Base-by-base conservation (phyloP, 64 coral and sea anemone species). In the Actinia tenebrosa region DNA sequence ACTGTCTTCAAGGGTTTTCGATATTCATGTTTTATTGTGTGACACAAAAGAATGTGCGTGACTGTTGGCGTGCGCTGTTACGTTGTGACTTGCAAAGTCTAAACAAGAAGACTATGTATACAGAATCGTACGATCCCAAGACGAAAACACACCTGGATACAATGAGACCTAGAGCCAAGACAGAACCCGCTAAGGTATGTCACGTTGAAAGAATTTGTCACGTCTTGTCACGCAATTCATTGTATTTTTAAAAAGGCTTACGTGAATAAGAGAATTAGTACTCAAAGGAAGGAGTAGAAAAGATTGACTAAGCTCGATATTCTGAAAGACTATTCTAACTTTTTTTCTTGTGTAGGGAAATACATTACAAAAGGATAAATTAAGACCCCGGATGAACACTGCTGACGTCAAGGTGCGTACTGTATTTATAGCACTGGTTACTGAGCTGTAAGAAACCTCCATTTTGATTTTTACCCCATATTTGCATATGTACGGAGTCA, bases 1-100 rank as follows among this genome's bases (percentile, higher is more conserved):
- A 99, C 88, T 95, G 92, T 54, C 88, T 99, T 71, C 97, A 99
- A 86, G 97, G 97, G 13, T 93, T 99, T 88, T 86, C 91, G 44
- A 95, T 99, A 56, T 99, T 99, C 84, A 77, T 99, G 82, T 99
- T 99, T 64, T 99, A 99, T 79, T 99, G 94, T 81, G 94, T 97
- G 80, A 97, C 92, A 4, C 96, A 98, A 26, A 92, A 72, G 85
- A 98, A 98, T 68, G 96, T 98, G 50, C 96, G 96, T 44, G 92
- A 92, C 27, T 91, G 89, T 75, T 98, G 96, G 96, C 82, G 86
- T 62, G 96, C 96, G 22, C 69, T 98, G 61, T 84, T 98, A 47
- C 89, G 88, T 16, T 98, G 96, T 94, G 86, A 98, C 80, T 88
- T 94, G 11, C 59, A 87, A 45, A 94, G 93, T 46, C 56, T 98